phyloP scores from a whole-genome alignment of 1,140 invertebrate species.

The Chelonus insularis region DNA sequence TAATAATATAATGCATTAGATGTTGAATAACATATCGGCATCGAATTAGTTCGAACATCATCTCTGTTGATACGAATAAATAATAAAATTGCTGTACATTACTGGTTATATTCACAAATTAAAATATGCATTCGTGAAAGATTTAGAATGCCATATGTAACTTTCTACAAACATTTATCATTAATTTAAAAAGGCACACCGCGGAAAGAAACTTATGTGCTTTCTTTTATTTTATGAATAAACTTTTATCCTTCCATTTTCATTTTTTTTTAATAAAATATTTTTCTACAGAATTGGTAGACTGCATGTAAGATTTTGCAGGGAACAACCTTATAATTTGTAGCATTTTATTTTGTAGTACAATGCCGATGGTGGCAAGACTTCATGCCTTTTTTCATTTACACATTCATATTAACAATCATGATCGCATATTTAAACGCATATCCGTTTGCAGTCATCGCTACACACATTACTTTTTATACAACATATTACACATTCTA shows the following conservation, averaged over 20 bases:
- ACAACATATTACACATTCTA: not conserved
- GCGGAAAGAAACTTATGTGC: constrained; percentile 9
- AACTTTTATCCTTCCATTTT: not conserved
- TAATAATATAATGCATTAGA: not conserved
- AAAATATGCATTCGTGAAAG: not conserved
- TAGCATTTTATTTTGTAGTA: not conserved
- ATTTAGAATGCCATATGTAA: not conserved
- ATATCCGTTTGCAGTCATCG: not conserved
- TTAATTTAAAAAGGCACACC: constrained; percentile 16
- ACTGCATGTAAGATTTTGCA: not conserved
- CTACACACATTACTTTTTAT: not conserved
- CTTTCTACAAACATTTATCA: not conserved
- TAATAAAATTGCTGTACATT: too few species aligned
- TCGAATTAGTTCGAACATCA: not conserved
- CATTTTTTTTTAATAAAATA: constrained; percentile 3
- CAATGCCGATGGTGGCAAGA: constrained; percentile 4
- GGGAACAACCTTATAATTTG: constrained; percentile 18
- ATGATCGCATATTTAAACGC: not conserved
- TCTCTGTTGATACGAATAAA: too few species aligned
- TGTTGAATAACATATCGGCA: not conserved
- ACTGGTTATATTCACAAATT: too few species aligned
- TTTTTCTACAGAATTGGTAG: not conserved
- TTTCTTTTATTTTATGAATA: not conserved
- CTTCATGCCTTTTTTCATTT: not conserved
- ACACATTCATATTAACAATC: not conserved